phyloP scores from a whole-genome alignment of 2,113 vertebrate species.

The Bufo gargarizans region DNA sequence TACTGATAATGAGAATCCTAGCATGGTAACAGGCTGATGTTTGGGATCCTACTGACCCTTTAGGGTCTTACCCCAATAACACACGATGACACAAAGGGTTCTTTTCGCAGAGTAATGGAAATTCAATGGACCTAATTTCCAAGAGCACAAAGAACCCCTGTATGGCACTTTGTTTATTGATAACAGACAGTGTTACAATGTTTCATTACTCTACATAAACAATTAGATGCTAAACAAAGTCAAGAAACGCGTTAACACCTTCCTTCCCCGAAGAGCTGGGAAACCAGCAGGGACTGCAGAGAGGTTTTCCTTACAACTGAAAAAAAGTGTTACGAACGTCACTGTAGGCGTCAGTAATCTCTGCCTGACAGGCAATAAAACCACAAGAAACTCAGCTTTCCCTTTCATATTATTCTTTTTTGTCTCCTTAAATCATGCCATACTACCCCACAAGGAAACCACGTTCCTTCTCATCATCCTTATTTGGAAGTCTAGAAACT shows the following conservation, averaged over 20 bases:
- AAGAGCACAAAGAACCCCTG: not conserved
- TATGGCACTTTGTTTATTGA: not conserved
- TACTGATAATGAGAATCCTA: not conserved
- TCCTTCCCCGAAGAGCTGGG: not conserved
- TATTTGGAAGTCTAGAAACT: constrained; percentile 18
- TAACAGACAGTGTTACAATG: not conserved
- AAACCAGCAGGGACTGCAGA: not conserved
- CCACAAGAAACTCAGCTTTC: constrained; percentile 26
- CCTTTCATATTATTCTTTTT: not conserved
- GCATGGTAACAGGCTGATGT: not conserved
- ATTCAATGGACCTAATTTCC: too few species aligned
- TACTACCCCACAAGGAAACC: not conserved
- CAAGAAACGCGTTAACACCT: not conserved
- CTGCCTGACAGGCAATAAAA: constrained; percentile 18
- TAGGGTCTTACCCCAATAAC: not conserved
- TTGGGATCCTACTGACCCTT: too few species aligned
- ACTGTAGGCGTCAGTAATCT: not conserved
- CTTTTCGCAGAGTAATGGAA: too few species aligned
- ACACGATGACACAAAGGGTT: not conserved
- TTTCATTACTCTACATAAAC: not conserved
- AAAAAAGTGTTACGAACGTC: not conserved
- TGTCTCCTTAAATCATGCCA: not conserved
- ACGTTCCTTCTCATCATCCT: not conserved
- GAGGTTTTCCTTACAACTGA: not conserved
- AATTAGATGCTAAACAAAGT: not conserved